These are phyloP conservation scores for Sciurus niger DNA, from an alignment of 2,113 vertebrate genomes.

Conservation along the genomic window DNA sequence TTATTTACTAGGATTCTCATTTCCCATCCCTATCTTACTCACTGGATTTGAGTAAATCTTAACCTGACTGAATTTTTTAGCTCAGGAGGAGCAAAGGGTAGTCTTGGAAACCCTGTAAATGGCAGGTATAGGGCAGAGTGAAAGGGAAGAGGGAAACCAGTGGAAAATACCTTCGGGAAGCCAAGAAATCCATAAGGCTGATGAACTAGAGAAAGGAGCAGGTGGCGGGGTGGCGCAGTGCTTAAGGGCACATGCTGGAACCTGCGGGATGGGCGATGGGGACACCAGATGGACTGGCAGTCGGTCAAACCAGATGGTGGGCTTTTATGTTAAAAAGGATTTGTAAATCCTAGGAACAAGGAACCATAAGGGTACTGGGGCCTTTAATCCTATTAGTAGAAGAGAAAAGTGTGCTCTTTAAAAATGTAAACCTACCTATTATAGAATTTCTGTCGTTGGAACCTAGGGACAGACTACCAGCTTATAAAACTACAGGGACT, in stretches of 20 bases:
- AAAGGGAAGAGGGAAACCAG: constrained; percentile 17
- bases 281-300: constrained; percentile 71
- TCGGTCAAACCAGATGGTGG: constrained; percentile 72
- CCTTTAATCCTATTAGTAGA: constrained; percentile 71
- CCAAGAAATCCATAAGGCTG: constrained; percentile 62
- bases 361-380: constrained; percentile 60
- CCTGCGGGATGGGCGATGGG: neutral
- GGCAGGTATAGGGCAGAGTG: constrained; percentile 44
- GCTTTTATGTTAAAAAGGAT: constrained; percentile 78
- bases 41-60: constrained; percentile 16
- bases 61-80: neutral
- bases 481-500: neutral
- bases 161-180: constrained; percentile 64
- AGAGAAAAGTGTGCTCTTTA: constrained; percentile 68
- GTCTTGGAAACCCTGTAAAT: neutral
- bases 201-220: neutral
- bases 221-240: neutral
- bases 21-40: constrained; percentile 33
- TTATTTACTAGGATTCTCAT: constrained; percentile 45
- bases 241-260: constrained; percentile 23
- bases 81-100: constrained; percentile 55
- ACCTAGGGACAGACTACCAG: constrained; percentile 16
- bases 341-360: constrained; percentile 70
- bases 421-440: constrained; percentile 68
- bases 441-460: constrained; percentile 47